These are phyloP conservation scores for Esox masquinongy DNA, from an alignment of 2,797 vertebrate species.

Conservation along the genomic window DNA sequence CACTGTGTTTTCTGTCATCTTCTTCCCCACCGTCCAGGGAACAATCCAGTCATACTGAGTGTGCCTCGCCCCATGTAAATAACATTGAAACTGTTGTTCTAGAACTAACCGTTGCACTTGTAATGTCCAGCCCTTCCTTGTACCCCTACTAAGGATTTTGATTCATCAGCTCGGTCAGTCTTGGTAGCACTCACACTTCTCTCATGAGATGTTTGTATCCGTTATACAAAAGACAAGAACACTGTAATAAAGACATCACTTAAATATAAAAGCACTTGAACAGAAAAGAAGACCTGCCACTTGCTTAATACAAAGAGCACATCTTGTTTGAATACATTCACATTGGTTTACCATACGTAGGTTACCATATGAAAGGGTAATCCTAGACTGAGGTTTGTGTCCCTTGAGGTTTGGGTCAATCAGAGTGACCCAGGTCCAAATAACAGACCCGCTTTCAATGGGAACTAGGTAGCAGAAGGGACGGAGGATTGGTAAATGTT, in stretches of 20 bases:
- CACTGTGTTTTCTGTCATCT: neutral
- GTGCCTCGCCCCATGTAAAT: neutral
- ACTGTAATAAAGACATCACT: conserved; percentile 61
- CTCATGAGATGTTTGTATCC: conserved; percentile 45
- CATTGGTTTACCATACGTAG: conserved; percentile 59
- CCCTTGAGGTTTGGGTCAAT: conserved; percentile 55
- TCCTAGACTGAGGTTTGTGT: conserved; percentile 55
- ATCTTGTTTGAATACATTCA: conserved; percentile 76
- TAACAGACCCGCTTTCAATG: conserved; percentile 45
- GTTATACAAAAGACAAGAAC: conserved; percentile 52
- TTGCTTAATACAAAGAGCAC: conserved; percentile 64
- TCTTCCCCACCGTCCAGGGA: neutral
- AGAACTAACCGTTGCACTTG: neutral
- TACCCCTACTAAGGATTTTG: neutral
- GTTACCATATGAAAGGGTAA: conserved; percentile 46
- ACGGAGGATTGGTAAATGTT: conserved; percentile 25
- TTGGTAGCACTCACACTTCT: conserved; percentile 27
- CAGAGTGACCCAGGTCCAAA: conserved; percentile 48
- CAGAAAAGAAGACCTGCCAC: conserved; percentile 56
- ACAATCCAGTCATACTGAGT: neutral
- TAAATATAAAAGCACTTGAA: conserved; percentile 38
- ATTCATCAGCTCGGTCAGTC: conserved; percentile 24
- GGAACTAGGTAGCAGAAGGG: conserved; percentile 52
- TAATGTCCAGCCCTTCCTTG: neutral
- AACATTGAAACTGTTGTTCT: neutral